A percentile compares a stretch with the other conserved stretches of the same genome.
Evolutionary conservation across 2,113 vertebrate species (phyloP).

Genomic region (Aptenodytes patagonicus): DNA sequence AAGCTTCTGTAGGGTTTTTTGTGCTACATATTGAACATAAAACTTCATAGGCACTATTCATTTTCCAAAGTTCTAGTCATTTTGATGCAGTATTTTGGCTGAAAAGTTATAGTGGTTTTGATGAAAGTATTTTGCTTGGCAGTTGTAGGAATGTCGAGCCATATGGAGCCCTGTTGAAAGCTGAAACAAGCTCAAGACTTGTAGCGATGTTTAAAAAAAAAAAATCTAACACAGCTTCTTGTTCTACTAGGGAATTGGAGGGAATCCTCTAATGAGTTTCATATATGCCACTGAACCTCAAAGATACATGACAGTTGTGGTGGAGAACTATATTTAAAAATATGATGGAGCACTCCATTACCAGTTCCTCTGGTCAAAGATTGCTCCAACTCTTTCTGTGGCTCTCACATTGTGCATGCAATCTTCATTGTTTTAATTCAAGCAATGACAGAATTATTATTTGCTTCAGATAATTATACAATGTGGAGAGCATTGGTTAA

Average conservation of each 20-base stretch:
- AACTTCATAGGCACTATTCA: not conserved
- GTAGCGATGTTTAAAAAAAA: not conserved
- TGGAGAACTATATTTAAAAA: not conserved
- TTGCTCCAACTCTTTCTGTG: not conserved
- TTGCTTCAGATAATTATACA: not conserved
- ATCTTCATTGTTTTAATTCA: not conserved
- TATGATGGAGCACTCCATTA: not conserved
- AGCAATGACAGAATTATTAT: not conserved
- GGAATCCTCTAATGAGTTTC: not conserved
- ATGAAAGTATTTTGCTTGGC: not conserved
- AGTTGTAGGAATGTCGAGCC: not conserved
- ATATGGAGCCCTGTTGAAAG: slow-evolving; percentile 24
- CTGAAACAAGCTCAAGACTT: not conserved
- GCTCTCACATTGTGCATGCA: not conserved
- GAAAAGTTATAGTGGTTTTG: not conserved
- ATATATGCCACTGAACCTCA: not conserved
- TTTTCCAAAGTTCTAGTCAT: not conserved
- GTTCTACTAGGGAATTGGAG: not conserved
- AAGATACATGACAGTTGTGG: not conserved
- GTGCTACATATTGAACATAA: not conserved
- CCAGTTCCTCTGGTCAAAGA: not conserved
- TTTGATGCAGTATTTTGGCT: not conserved
- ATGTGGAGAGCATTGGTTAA: not conserved
- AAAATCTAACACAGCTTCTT: not conserved
- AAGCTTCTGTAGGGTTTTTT: not conserved